phyloP scores from a whole-genome alignment of 2,888 invertebrate genomes.

The Acleris holmiana region DNA sequence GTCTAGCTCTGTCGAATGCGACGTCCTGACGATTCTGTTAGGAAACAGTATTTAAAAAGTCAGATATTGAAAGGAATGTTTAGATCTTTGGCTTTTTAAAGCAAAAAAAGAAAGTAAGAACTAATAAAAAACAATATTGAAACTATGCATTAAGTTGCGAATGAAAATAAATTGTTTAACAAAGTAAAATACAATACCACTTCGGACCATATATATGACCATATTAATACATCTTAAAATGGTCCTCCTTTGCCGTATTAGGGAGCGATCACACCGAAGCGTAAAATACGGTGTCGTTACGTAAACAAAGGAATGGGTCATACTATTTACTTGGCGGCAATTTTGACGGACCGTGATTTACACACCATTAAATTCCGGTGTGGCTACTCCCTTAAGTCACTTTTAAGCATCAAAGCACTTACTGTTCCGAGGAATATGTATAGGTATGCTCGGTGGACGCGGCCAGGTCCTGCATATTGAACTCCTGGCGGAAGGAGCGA shows the following conservation, averaged over 20 bases:
- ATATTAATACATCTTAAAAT: neutral
- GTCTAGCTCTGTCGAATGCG: slow-evolving; percentile 81
- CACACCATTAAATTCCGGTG: too few relatives aligned
- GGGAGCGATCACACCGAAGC: too few relatives aligned
- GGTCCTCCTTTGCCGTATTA: slow-evolving; percentile 2
- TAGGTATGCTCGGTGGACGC: slow-evolving; percentile 87
- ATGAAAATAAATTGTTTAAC: too few relatives aligned
- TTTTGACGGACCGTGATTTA: too few relatives aligned
- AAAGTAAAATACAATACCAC: neutral
- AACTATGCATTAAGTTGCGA: too few relatives aligned
- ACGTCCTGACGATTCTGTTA: slow-evolving; percentile 84
- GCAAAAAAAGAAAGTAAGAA: too few relatives aligned
- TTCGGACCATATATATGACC: neutral
- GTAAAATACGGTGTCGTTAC: too few relatives aligned
- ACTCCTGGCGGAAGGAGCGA: slow-evolving; percentile 92
- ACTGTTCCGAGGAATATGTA: slow-evolving; percentile 86
- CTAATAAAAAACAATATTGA: too few relatives aligned
- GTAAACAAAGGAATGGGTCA: too few relatives aligned
- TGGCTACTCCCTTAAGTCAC: too few relatives aligned
- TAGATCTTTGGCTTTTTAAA: too few relatives aligned
- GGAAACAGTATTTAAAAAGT: slow-evolving; percentile 33
- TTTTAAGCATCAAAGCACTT: slow-evolving; percentile 68
- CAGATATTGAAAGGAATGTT: neutral
- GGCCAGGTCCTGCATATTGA: slow-evolving; percentile 89
- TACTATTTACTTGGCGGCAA: too few relatives aligned